A percentile compares a stretch with the other conserved stretches of the same genome.
phyloP scores from a whole-genome alignment of 2,113 vertebrate species.

The Cottus gobio region DNA sequence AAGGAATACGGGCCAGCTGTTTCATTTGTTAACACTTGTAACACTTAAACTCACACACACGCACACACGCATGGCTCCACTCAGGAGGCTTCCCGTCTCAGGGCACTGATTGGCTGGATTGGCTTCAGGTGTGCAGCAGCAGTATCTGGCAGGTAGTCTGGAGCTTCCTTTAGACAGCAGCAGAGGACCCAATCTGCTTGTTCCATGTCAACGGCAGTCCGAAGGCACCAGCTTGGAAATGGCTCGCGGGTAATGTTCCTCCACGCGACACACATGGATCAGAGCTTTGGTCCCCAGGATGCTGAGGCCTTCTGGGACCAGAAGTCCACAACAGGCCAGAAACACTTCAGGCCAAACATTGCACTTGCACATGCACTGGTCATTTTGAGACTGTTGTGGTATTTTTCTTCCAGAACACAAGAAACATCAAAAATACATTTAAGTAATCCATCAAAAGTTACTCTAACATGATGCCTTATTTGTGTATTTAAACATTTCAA shows the following conservation, averaged over 20 bases:
- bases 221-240: slow-evolving; percentile 3
- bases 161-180: neutral
- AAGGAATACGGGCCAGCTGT: too few relatives aligned
- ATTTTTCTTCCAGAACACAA: neutral
- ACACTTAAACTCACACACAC: too few relatives aligned
- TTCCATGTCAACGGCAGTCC: neutral
- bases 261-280: too few relatives aligned
- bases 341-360: neutral
- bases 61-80: neutral
- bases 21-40: too few relatives aligned
- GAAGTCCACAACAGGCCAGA: neutral
- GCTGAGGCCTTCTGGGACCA: too few relatives aligned
- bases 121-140: slow-evolving; percentile 31
- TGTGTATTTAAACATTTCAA: too few relatives aligned
- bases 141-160: neutral
- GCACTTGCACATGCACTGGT: neutral
- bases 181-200: neutral
- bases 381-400: neutral
- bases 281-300: too few relatives aligned
- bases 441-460: too few relatives aligned
- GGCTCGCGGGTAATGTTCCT: slow-evolving; percentile 19
- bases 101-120: slow-evolving; percentile 17
- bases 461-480: too few relatives aligned
- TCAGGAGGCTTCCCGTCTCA: neutral
- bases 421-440: too few relatives aligned